Conservation (phyloP, 2,888 invertebrate species). For the Itoplectis maculator region DNA sequence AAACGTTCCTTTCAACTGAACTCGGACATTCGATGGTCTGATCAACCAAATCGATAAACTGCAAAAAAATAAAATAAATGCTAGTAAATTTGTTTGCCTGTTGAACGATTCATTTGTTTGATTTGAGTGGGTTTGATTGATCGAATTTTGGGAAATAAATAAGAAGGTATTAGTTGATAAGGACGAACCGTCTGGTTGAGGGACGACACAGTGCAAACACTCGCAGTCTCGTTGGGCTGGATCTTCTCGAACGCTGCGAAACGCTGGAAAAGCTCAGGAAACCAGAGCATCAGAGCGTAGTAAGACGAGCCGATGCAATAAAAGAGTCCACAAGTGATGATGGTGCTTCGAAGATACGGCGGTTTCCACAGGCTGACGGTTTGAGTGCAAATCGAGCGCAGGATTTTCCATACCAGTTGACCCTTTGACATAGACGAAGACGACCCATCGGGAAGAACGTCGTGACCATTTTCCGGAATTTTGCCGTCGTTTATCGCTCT, state of each 20-base stretch:
- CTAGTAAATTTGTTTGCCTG: too few relatives aligned
- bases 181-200: constrained; percentile 39
- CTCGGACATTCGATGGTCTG: constrained; percentile 86
- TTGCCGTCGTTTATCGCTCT: not conserved
- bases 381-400: constrained; percentile 86
- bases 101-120: too few relatives aligned
- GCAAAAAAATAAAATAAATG: constrained; percentile 2
- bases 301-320: constrained; percentile 94
- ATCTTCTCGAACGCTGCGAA: constrained; percentile 90
- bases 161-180: constrained; percentile 10
- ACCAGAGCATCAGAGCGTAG: constrained; percentile 96
- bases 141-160: not conserved
- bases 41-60: constrained; percentile 16
- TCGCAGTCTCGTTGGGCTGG: constrained; percentile 89
- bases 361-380: constrained; percentile 90
- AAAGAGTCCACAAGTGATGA: constrained; percentile 91
- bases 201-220: constrained; percentile 90
- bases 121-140: not conserved
- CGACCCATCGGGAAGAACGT: not conserved
- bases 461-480: not conserved
- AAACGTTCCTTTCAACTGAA: constrained; percentile 88
- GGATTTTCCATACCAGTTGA: constrained; percentile 83
- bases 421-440: not conserved
- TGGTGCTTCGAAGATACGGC: constrained; percentile 90
- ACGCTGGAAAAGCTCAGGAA: constrained; percentile 93